Evolutionary conservation across 2,797 vertebrate genomes (phyloP), one percentile per base, ranked within the genome.

Genomic region (Tapirus indicus): DNA sequence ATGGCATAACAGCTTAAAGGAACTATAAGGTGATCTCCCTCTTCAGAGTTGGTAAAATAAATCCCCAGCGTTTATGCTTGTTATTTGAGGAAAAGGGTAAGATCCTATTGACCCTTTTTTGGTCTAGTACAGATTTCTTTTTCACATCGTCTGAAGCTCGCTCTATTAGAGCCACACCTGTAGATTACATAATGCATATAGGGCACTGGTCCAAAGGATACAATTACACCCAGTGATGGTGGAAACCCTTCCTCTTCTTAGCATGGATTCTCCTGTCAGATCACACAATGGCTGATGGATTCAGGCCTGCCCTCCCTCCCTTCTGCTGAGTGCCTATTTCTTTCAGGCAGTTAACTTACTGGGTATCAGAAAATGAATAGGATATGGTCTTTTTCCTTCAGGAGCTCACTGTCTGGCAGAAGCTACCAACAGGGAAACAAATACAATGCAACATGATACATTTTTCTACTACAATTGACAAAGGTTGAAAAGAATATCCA

Each of bases 351-450:
- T 64, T 64, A 88, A 95, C 52, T 92, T 38, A 80, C 54, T 49
- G 56, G n/a, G 9, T 82, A 32, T 52, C 5, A 4, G 8, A 47
- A 89, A 94, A 87, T n/a, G 35, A 86, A 66, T 54, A 86, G 49
- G n/a, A 84, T 41, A 32, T 17, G n/a, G 41, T 49, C 87, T 82
- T 85, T 88, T 91, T 87, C 69, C 62, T 74, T 86, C 68, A 56
- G 78, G 84, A 91, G 20, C 47, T 86, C 78, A 64, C 27, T 49
- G 5, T 68, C 49, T 74, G 47, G 27, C 21, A 90, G 84, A 80
- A 80, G 49, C 90, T 69, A 83, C n/a, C 38, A 64, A 47, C 7
- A 83, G 71, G 56, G 58, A 95, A 79, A 96, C 66, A 96, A 93
- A 86, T 69, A 66, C n/a, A 72, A 54, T 60, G 32, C 49, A 96